Base-by-base conservation (phyloP, 1,140 invertebrate genomes). In the Formica selysi region DNA sequence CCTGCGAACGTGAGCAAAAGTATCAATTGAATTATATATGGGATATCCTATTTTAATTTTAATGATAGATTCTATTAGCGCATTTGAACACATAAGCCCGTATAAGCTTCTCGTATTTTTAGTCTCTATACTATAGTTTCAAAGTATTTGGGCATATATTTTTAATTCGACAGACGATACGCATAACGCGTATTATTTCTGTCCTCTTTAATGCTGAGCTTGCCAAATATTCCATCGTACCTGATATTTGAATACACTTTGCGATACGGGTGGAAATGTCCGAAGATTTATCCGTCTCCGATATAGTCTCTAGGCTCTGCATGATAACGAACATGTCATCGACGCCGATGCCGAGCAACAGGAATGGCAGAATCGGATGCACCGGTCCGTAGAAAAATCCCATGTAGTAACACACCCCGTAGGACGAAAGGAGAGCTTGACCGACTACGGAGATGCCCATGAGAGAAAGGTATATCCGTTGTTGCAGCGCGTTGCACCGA, bases 291-390 rank as follows among this genome's bases (percentile, higher is more conserved):
- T 96, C 94, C 26, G 70, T 88, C 6, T 92, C 89, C 11, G 91
- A 89, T 5, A 94, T 68, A 62, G 90, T 94, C 62, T 94, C 92
- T 4, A 95, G 86, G 68, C 92, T 94, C 92, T 96, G 95, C 93
- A 96, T 94, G 79, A 96, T 93, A 83, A 96, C 95, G 89, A 96
- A 94, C 94, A 95, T 94, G 87, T 96, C 94, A 89, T 96, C 95
- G 89, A 96, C 95, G 2, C 95, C 95, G 76, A 96, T 94, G 78
- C 96, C 96, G 16, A 96, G 92, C 3, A 96, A 88, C 3, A 96
- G 86, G 89, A 96, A 96, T 26, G 96, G 96, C 85, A 96, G 93
- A 38, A 96, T 95, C 7, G 95, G 95, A 92, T 96, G 96, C 41
- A 96, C 93, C 32, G 96, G 96, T 8, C 96, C 96, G 87, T 96